Evolutionary conservation across 2,888 invertebrate genomes (phyloP), one percentile per base, ranked within the genome.

Genomic region (Mycogona germanica): DNA sequence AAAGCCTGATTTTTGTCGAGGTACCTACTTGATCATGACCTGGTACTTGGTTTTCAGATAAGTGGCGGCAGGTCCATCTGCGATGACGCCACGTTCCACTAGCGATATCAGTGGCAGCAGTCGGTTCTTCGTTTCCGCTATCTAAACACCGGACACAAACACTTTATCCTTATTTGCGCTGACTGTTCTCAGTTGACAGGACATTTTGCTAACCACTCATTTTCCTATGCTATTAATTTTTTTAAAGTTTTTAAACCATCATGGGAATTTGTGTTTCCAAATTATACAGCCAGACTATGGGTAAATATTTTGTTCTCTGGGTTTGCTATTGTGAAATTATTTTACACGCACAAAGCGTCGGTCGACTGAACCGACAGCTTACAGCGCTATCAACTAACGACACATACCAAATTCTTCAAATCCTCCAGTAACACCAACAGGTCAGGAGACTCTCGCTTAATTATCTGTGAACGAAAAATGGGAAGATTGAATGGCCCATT

Each of bases 401-500:
- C n/a, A 3, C 60, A 41, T 45, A 68, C 67, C 64, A 77, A 81
- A 67, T 78, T 76, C 74, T 84, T 80, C 65, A 83, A 87, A 68
- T 92, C 89, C 57, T 80, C 76, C 49, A 87, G 75, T 12, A 93
- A 73, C 3, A 80, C 81, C 52, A 80, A 67, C 66, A 92, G 82
- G 70, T 95, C 92, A 2, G 93, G 92, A 47, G 87, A 86, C 68
- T 92, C 87, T 65, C 87, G 84, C 66, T 82, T 77, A 59, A 93
- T 72, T 51, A 91, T 68, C 65, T 70, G 58, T 28, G 64, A 41
- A 35, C 21, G 17, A 35, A 35, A 35, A 12, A 35, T n/a, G 12
- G 35, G n/a, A 35, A n/a, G n/a, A n/a, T n/a, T n/a, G n/a, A n/a
- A n/a, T n/a, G n/a, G n/a, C n/a, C n/a, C n/a, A n/a, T n/a, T n/a